These are phyloP conservation scores for Therioaphis trifolii DNA, from an alignment of 2,888 invertebrate species.

Conservation along the genomic window DNA sequence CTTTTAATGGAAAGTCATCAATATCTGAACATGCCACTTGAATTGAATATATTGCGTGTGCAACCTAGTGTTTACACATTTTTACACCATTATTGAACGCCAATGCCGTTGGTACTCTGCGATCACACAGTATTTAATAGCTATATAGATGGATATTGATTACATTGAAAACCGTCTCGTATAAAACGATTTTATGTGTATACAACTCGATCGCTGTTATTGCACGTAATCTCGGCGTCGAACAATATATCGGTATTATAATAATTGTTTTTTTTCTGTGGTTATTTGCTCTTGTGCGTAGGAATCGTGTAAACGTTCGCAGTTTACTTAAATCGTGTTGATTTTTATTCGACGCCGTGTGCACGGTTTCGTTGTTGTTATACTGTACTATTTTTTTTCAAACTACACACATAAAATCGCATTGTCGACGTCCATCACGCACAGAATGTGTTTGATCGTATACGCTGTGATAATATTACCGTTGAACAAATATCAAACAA, in stretches of 20 bases:
- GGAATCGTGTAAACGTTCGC: neutral
- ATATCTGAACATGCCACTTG: neutral
- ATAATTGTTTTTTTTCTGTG: neutral
- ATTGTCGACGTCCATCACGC: slow-evolving; percentile 24
- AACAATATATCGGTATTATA: too few relatives aligned
- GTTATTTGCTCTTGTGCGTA: neutral
- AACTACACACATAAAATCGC: neutral
- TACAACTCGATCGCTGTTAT: neutral
- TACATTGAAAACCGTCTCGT: neutral
- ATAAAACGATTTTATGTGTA: neutral
- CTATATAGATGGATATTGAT: neutral
- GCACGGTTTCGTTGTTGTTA: neutral
- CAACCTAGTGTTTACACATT: slow-evolving; percentile 4
- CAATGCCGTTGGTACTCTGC: neutral
- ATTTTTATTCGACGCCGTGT: neutral
- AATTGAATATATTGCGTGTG: neutral
- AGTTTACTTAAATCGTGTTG: neutral
- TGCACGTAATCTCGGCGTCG: neutral
- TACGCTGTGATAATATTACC: neutral
- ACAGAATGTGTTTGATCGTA: neutral
- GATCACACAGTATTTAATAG: neutral
- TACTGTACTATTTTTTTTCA: neutral
- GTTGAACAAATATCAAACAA: neutral
- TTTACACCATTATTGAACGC: neutral
- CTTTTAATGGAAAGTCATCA: neutral